Evolutionary conservation across 2,888 invertebrate species (phyloP), one percentile per base, ranked within the genome.

Genomic region (Stratiomys singularior): DNA sequence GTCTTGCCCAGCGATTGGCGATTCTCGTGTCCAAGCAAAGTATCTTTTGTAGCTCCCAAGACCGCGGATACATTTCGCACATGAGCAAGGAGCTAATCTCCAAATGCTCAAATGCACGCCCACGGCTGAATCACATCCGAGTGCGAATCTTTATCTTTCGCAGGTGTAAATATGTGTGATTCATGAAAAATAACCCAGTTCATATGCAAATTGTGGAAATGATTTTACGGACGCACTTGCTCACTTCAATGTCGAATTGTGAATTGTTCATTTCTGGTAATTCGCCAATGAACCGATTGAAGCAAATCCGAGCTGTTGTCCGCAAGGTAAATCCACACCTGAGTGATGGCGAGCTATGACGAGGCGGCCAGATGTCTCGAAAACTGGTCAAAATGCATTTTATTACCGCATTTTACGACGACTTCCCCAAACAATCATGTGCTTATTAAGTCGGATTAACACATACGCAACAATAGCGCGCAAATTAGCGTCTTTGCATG

Each of bases 241-340:
- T 47, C 30, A 47, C 47, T 71, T 71, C 71, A 71, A 71, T 71
- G 71, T 27, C 71, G 71, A 71, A 71, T 71, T 71, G 71, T 52
- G 71, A 71, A 71, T 71, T 71, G 71, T 25, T 71, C 1, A 52
- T 52, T 21, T 28, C 25, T 18, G 27, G 64, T 28, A 28, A 30
- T 28, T 28, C n/a, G 64, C 15, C 15, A 9, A 64, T n/a, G 11
- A 64, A 18, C n/a, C 47, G 47, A 27, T 27, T 27, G 11, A 71
- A 27, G 52, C 23, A 71, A 25, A 71, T 71, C 52, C 9, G 1
- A 23, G 11, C 25, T 47, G 44, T 47, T 71, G 71, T 25, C 71
- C 71, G 71, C 37, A 23, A 71, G 71, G 25, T 47, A 71, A 71
- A 27, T 30, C 27, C 9, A 52, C 71, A 71, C 71, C 71, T 71